These are phyloP conservation scores for Petaurus breviceps DNA, from an alignment of 2,113 vertebrate species.

Conservation along the genomic window DNA sequence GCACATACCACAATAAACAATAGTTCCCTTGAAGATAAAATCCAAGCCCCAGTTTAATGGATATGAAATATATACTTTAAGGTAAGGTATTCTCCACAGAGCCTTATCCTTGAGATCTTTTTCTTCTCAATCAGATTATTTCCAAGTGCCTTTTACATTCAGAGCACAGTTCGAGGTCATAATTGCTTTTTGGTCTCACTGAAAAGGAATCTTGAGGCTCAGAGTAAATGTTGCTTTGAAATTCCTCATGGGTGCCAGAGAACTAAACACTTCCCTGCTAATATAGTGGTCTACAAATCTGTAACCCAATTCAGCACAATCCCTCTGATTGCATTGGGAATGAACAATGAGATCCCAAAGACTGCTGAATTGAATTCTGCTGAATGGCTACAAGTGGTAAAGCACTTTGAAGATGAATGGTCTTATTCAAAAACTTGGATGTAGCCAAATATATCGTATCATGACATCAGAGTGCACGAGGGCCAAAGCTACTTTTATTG, in stretches of 20 bases:
- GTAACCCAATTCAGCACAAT: background rate
- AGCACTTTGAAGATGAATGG: slow-evolving; percentile 5
- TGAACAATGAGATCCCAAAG: background rate
- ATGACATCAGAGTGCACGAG: background rate
- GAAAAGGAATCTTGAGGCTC: background rate
- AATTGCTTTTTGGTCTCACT: background rate
- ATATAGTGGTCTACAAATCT: background rate
- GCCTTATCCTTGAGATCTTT: background rate
- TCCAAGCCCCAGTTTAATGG: slow-evolving; percentile 41
- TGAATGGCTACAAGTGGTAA: slow-evolving; percentile 1
- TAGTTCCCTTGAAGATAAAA: slow-evolving; percentile 30
- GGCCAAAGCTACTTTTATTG: background rate
- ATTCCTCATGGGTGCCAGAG: background rate
- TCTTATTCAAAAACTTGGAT: slow-evolving; percentile 26
- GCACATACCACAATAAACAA: background rate
- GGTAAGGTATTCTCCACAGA: background rate
- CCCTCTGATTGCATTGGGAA: background rate
- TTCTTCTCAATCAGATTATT: slow-evolving; percentile 16
- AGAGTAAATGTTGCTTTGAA: slow-evolving; percentile 3
- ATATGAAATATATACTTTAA: background rate
- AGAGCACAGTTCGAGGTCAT: background rate
- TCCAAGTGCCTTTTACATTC: background rate
- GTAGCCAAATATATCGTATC: background rate
- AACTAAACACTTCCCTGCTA: slow-evolving; percentile 23
- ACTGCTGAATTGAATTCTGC: background rate